Base-by-base conservation (phyloP, 2,113 vertebrate species). In the Rhea pennata region DNA sequence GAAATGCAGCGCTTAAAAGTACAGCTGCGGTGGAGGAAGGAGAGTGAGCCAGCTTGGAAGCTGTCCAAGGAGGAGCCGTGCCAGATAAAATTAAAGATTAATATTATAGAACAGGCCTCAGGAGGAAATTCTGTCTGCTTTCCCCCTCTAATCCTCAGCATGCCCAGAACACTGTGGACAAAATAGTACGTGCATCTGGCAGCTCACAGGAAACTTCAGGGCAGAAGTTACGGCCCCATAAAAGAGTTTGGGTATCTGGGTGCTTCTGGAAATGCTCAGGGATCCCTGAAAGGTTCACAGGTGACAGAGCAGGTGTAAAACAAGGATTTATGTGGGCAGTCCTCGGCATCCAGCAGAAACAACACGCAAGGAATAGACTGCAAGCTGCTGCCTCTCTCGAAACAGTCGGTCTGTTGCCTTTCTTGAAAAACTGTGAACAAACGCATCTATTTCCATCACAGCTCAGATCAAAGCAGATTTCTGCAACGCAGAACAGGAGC, bases 401-500 rank as follows among this genome's bases (percentile, higher is more conserved):
- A 61, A 70, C 36, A 36, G 36, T 36, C 36, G 36, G 36, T 82
- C 62, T 90, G 59, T 84, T 79, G 58, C 44, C 14, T 79, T 86
- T 62, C 76, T 33, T n/a, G 84, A 71, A 61, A 70, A 75, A 46
- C 29, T 70, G 11, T 1, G 17, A 94, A 67, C 29, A 39, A 95
- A 62, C 51, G 44, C 50, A 78, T 27, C 7, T n/a, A 59, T 71
- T 40, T 33, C 54, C 48, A 59, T 26, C 76, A 70, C 44, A 94
- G 59, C 27, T n/a, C 70, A 89, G 87, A 96, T 82, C 50, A 92
- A 96, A 89, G 76, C 88, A 80, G 40, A 76, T 62, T 91, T 85
- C 81, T 92, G 70, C 81, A 89, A 92, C 74, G 81, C 40, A 93
- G 85, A 93, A 90, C 53, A 62, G 40, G 31, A 75, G 48, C n/a